Base-by-base conservation (phyloP, 2,113 vertebrate genomes). In the Argyrosomus japonicus region DNA sequence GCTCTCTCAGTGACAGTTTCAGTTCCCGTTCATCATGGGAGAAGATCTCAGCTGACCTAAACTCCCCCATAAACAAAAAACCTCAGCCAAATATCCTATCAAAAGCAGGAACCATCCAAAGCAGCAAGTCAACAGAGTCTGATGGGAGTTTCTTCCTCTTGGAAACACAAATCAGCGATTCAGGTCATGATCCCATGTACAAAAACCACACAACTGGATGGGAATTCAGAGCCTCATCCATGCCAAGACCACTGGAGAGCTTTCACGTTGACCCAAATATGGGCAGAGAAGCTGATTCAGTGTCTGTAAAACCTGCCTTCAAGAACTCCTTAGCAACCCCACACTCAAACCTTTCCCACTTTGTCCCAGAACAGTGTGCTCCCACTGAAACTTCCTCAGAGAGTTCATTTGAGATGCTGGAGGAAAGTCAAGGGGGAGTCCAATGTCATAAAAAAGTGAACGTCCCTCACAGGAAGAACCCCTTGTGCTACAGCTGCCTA, bases 21-120 rank as follows among this genome's bases (percentile, higher is more conserved):
- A 79, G 82, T 62, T 91, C 94, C 1, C 54, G 92, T 5, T 95
- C 95, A 0, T 95, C 96, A 11, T 96, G 96, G 93, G 92, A 94
- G 15, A 94, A 92, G 60, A 50, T 94, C 3, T 86, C 91, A 25
- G 13, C 51, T 23, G 86, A 91, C n/a, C 12, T 50, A 0, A 65
- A n/a, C 40, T 85, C 72, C 12, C 53, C 85, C 2, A 47, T 58
- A 14, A 57, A 17, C 14, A 40, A 27, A 67, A 88, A 82, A 68
- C 27, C 58, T 23, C 77, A 77, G 12, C 21, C 50, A 36, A 48
- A 25, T 32, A 23, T 19, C 58, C 32, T 21, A 43, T 45, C 65
- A 51, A 21, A 75, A 89, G 75, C 53, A 72, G 83, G 82, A 85
- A 65, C 3, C 0, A 1, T 18, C 69, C 61, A 64, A 68, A 53